Evolutionary conservation across 2,797 vertebrate species (phyloP), one percentile per base, ranked within the genome.

Genomic region (Oreochromis grahami): DNA sequence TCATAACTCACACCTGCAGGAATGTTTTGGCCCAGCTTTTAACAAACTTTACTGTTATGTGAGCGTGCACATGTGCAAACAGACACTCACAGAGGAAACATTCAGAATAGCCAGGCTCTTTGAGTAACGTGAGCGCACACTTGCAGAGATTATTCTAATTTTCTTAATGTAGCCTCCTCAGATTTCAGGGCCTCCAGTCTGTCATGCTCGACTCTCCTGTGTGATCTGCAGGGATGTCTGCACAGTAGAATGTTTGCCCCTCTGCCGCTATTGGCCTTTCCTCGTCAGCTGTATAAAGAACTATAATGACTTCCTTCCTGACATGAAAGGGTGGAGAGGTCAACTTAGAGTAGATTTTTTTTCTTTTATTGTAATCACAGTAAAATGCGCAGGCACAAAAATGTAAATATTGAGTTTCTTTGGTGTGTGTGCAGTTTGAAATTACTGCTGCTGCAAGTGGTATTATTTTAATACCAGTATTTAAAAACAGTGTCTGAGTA

Each of bases 291-390:
- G 94, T 93, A 91, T 94, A 95, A 94, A 94, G 92, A 91, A 89
- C 93, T 92, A 78, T 94, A 96, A 97, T 95, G 90, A 94, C 94
- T 96, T 96, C 95, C 95, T 96, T 96, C 96, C 96, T 96, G 94
- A 94, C 94, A 94, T 95, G 86, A 96, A 95, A 93, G 91, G 85
- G 93, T 91, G 88, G 56, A 87, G 90, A 92, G 92, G 94, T 96
- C 95, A 95, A 82, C 74, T 81, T 93, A 88, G 94, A 94, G 89
- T 84, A 14, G 3, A 63, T 81, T 91, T 87, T 90, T 58, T 60
- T 68, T 29, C 55, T 84, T 50, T 45, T 38, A 86, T 88, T 90
- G 89, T 94, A 96, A 96, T 96, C 94, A 95, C n/a, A 36, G 85
- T 88, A 65, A 93, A 95, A 93, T 90, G 90, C 53, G 83, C 82